Evolutionary conservation across 2,797 vertebrate genomes (phyloP).

Genomic region (Hydrophis major): DNA sequence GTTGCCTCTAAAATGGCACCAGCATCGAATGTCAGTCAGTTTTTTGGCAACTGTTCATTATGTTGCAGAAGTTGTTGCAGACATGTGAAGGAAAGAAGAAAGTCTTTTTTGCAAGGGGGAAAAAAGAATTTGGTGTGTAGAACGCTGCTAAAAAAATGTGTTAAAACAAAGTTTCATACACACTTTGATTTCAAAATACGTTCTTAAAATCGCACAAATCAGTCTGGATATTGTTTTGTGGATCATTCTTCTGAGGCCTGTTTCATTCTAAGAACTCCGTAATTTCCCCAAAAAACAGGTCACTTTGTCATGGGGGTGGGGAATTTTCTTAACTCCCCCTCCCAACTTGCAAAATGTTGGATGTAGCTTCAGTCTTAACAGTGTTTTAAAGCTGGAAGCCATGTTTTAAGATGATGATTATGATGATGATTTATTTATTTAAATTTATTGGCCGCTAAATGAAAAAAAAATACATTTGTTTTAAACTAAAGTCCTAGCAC

Average conservation of each 20-base stretch:
- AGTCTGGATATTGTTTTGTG: background rate
- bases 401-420: background rate
- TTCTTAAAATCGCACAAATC: too few relatives aligned
- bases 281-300: background rate
- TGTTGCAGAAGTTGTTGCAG: too few relatives aligned
- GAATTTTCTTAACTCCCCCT: too few relatives aligned
- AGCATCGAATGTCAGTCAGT: too few relatives aligned
- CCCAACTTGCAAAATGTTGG: background rate
- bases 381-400: background rate
- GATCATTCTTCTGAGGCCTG: background rate
- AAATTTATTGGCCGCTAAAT: background rate
- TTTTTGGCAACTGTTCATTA: too few relatives aligned
- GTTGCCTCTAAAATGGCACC: too few relatives aligned
- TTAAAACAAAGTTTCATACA: background rate
- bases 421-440: background rate
- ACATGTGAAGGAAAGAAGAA: too few relatives aligned
- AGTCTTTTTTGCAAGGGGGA: background rate
- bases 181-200: background rate
- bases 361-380: background rate
- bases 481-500: background rate
- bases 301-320: too few relatives aligned
- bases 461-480: background rate
- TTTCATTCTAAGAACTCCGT: background rate
- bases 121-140: background rate
- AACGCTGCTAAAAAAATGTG: background rate